Evolutionary conservation across 2,888 invertebrate species (phyloP), one percentile per base, ranked within the genome.

Genomic region (Sylvicola fuscatus): DNA sequence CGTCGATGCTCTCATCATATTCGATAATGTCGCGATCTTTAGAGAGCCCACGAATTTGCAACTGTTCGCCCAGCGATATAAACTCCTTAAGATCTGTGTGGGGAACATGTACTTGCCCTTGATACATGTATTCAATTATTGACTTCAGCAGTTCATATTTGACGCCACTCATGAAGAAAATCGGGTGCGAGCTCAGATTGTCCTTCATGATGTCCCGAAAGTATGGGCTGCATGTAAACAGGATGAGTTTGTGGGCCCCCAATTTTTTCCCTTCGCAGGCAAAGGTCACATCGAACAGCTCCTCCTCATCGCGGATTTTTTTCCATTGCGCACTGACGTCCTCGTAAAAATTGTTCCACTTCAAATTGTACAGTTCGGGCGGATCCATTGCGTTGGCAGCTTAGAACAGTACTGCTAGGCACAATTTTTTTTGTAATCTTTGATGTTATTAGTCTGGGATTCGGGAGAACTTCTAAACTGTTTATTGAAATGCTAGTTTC

Each of bases 111-210:
- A 44, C 42, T 30, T 44, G 42, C 7, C 44, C 44, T 16, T 39
- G 21, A 28, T 44, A 44, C 38, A 44, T 37, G 32, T 40, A 44
- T 14, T 44, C 40, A 11, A 44, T 34, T 10, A 44, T 40, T 14
- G 42, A 41, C 28, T 41, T 39, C 8, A 44, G 21, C 8, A 44
- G 39, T 16, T 40, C 39, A 33, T 38, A 38, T 27, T 39, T 39
- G 2, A 44, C 41, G 14, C 40, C 41, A 33, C 40, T 40, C 35
- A 44, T 42, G 30, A 39, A 41, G 36, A 44, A 38, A 8, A 40
- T 35, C 14, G 40, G 40, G 37, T 42, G 39, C 13, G 35, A n/a
- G 36, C 36, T 32, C 13, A 38, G 21, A 26, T 37, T 37, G 15
- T 31, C 40, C 34, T 39, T 36, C 17, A 40, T 15, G n/a, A 40